Evolutionary conservation across 2,113 vertebrate genomes (phyloP).

Genomic region (Willisornis vidua): DNA sequence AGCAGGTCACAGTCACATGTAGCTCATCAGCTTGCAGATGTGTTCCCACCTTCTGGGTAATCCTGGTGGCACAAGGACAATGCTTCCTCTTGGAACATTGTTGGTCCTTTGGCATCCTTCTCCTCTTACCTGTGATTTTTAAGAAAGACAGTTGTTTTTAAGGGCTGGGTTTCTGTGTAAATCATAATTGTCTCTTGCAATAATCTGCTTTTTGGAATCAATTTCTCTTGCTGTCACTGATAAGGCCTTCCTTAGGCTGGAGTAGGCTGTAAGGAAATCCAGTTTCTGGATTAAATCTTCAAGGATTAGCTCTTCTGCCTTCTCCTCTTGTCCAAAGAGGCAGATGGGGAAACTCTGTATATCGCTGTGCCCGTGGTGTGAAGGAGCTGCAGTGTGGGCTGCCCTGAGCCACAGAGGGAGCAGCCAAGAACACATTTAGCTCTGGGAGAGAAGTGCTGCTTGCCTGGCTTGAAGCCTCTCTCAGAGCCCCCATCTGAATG

Average conservation of each 20-base stretch:
- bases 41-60: not conserved
- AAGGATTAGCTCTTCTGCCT: not conserved
- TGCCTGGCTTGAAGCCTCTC: not conserved
- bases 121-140: not conserved
- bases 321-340: not conserved
- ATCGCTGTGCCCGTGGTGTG: fast-evolving
- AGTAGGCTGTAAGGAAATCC: not conserved
- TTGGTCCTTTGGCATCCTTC: not conserved
- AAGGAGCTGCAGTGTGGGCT: not conserved
- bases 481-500: not conserved
- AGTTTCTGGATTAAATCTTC: not conserved
- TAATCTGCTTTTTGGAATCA: not conserved
- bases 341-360: not conserved
- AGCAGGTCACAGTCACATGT: not conserved
- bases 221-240: not conserved
- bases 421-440: not conserved
- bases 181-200: not conserved
- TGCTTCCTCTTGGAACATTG: not conserved
- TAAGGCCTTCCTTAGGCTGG: not conserved
- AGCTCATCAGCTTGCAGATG: not conserved
- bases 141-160: not conserved
- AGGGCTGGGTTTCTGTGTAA: not conserved
- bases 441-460: not conserved
- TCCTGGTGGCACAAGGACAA: not conserved
- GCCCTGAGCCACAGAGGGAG: not conserved